phyloP scores from a whole-genome alignment of 2,888 invertebrate genomes.

The Coronaproctus castanopsis region DNA sequence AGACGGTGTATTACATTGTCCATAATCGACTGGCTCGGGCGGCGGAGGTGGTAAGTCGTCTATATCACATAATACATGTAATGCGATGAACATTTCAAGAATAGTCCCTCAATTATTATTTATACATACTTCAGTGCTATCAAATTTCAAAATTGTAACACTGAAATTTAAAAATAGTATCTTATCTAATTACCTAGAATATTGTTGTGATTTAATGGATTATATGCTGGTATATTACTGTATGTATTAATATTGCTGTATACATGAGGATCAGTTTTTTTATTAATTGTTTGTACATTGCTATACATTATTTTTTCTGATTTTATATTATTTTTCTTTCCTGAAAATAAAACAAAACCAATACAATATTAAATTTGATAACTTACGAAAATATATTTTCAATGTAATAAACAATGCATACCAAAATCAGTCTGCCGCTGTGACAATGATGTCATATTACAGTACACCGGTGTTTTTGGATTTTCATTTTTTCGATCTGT shows the following conservation, averaged over 20 bases:
- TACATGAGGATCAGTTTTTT: slow-evolving; percentile 5
- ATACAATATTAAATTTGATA: no score
- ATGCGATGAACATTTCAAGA: neutral
- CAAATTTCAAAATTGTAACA: neutral
- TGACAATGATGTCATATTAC: neutral
- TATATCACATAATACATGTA: slow-evolving; percentile 19
- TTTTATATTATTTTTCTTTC: neutral
- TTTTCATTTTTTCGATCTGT: neutral
- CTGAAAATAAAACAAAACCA: neutral
- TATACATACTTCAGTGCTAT: no score
- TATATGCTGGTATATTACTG: slow-evolving; percentile 19
- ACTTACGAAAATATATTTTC: no score
- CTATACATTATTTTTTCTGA: slow-evolving; percentile 10
- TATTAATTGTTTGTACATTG: slow-evolving; percentile 4
- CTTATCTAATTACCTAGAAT: slow-evolving; percentile 2
- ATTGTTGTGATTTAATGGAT: slow-evolving; percentile 16
- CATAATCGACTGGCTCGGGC: slow-evolving; percentile 32
- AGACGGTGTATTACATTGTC: slow-evolving; percentile 24
- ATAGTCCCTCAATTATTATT: no score
- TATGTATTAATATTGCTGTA: slow-evolving; percentile 16
- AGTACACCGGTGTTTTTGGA: neutral
- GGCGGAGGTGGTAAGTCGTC: slow-evolving; percentile 42
- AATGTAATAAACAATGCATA: neutral
- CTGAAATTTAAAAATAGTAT: neutral
- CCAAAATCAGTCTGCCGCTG: neutral